Evolutionary conservation across 2,888 invertebrate genomes (phyloP).

Genomic region (Barypeithes pellucidus): DNA sequence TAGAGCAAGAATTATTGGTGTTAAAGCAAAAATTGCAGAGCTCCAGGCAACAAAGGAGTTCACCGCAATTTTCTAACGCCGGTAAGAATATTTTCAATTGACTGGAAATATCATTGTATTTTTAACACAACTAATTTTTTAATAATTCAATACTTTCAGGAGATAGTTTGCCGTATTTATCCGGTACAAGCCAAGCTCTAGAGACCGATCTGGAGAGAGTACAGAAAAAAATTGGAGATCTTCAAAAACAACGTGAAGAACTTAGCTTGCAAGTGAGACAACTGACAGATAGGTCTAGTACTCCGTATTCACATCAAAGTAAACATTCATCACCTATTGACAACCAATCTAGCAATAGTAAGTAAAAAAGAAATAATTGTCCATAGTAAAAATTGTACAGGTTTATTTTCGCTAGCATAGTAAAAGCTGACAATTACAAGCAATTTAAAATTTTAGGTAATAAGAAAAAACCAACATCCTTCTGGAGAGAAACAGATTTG

Average conservation of each 20-base stretch:
- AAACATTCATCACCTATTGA: constrained; percentile 65
- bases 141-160: constrained; percentile 59
- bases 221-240: constrained; percentile 87
- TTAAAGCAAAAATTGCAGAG: constrained; percentile 88
- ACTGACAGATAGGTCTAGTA: constrained; percentile 86
- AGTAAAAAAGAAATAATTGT: constrained; percentile 16
- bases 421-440: too few species aligned
- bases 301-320: constrained; percentile 71
- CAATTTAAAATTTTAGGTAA: constrained; percentile 58
- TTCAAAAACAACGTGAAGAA: constrained; percentile 89
- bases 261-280: constrained; percentile 89
- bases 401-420: too few species aligned
- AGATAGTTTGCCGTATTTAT: constrained; percentile 71
- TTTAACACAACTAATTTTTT: neutral
- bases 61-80: constrained; percentile 68
- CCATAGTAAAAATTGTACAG: too few species aligned
- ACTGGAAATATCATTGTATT: neutral
- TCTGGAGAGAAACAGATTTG: constrained; percentile 93
- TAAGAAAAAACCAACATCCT: constrained; percentile 78
- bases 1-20: constrained; percentile 90
- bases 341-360: constrained; percentile 54
- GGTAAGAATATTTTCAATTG: constrained; percentile 58
- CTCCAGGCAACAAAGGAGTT: constrained; percentile 74
- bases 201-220: constrained; percentile 89
- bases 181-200: constrained; percentile 78